Conservation (phyloP, 2,113 vertebrate genomes). For the Halcyon malimbica region DNA sequence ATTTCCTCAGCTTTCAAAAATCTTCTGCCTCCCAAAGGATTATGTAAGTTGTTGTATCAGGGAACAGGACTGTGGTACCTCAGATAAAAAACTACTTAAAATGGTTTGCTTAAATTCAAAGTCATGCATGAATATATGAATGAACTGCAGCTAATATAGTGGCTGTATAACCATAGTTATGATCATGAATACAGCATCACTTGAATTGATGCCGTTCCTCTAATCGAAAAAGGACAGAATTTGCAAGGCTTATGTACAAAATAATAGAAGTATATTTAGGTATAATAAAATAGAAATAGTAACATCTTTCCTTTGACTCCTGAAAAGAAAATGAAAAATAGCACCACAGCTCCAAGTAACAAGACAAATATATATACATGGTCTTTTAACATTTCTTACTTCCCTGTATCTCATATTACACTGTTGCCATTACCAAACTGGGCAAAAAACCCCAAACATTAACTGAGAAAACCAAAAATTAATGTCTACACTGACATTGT, state of each 20-base stretch:
- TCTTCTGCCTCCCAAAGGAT: neutral
- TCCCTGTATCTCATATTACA: neutral
- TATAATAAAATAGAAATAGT: neutral
- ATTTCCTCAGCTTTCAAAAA: neutral
- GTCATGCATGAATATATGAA: neutral
- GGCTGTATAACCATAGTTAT: neutral
- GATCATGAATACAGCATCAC: neutral
- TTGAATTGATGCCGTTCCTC: neutral
- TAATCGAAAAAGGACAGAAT: neutral
- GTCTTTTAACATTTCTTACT: neutral
- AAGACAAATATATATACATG: neutral
- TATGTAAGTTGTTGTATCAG: neutral
- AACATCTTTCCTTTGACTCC: neutral
- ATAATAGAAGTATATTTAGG: neutral
- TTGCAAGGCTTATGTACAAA: neutral
- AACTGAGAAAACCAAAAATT: neutral
- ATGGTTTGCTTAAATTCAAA: neutral
- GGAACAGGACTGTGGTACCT: neutral
- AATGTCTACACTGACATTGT: neutral
- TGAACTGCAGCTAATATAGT: neutral
- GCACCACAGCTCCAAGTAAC: neutral
- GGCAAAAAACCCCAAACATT: neutral
- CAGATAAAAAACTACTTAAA: neutral
- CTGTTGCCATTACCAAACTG: neutral
- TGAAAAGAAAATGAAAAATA: neutral